Conservation (phyloP, 2,113 vertebrate species). For the Salvelinus alpinus region DNA sequence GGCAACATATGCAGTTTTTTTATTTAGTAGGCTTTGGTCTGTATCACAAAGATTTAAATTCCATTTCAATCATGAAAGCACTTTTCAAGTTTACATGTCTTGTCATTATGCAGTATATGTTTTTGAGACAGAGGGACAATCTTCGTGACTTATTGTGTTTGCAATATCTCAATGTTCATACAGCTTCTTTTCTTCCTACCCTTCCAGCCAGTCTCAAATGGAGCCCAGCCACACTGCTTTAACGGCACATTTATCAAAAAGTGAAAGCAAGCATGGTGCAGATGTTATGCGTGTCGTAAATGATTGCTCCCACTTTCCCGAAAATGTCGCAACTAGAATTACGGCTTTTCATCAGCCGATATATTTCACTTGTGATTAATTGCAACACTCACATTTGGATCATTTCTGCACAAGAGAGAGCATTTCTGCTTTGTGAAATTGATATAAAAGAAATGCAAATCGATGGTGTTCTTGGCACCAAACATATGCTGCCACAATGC, state of each 20-base stretch:
- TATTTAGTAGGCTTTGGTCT: slow-evolving; percentile 43
- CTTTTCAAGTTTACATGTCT: slow-evolving; percentile 57
- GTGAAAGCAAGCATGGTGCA: slow-evolving; percentile 70
- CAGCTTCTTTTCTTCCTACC: slow-evolving; percentile 72
- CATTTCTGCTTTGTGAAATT: slow-evolving; percentile 83
- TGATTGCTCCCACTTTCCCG: slow-evolving; percentile 73
- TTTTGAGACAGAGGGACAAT: slow-evolving; percentile 73
- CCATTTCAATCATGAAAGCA: slow-evolving; percentile 44
- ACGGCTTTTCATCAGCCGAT: slow-evolving; percentile 84
- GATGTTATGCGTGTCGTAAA: slow-evolving; percentile 67
- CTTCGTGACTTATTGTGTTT: slow-evolving; percentile 79
- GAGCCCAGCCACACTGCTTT: slow-evolving; percentile 77
- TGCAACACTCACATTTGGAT: slow-evolving; percentile 84
- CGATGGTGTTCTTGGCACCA: slow-evolving; percentile 83
- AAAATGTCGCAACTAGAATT: slow-evolving; percentile 79
- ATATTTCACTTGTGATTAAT: slow-evolving; percentile 87
- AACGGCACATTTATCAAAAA: slow-evolving; percentile 83
- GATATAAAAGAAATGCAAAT: slow-evolving; percentile 86
- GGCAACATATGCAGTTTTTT: slow-evolving; percentile 31
- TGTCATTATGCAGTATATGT: slow-evolving; percentile 66
- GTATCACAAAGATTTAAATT: slow-evolving; percentile 20
- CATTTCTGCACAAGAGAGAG: slow-evolving; percentile 80
- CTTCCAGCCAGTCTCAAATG: slow-evolving; percentile 78
- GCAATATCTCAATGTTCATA: slow-evolving; percentile 71
- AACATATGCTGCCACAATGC: slow-evolving; percentile 83